Evolutionary conservation across 2,797 vertebrate genomes (phyloP).

Genomic region (Octomys mimax): DNA sequence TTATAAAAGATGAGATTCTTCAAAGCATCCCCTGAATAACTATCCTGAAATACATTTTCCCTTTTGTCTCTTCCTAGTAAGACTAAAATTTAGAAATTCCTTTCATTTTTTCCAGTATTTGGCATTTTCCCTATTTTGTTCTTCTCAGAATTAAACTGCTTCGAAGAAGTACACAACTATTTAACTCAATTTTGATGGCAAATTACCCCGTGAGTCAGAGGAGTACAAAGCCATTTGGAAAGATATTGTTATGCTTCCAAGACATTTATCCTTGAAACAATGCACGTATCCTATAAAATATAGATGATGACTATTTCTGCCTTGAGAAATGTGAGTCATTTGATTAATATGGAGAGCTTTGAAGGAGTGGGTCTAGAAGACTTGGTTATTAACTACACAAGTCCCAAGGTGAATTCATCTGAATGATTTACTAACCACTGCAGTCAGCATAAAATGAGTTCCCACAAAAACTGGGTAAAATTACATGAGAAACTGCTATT

Average conservation of each 20-base stretch:
- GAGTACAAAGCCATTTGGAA: conserved; percentile 72
- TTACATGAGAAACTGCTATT: conserved; percentile 85
- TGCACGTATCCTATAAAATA: conserved; percentile 14
- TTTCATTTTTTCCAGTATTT: conserved; percentile 25
- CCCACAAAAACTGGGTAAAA: conserved; percentile 84
- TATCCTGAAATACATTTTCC: not conserved
- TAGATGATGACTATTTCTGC: not conserved
- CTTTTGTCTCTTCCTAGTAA: not conserved
- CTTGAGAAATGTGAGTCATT: conserved; percentile 78
- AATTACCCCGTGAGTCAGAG: conserved; percentile 2
- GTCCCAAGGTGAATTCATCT: conserved; percentile 80
- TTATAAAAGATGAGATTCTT: conserved; percentile 35
- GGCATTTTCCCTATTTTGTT: conserved; percentile 46
- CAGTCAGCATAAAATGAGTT: conserved; percentile 84
- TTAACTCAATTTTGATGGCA: conserved; percentile 75
- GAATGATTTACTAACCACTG: conserved; percentile 87
- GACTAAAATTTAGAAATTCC: conserved; percentile 37
- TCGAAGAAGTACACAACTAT: conserved; percentile 75
- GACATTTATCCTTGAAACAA: conserved; percentile 53
- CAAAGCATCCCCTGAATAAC: conserved; percentile 30
- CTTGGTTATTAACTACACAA: conserved; percentile 86
- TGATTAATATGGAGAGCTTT: conserved; percentile 80
- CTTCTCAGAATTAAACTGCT: conserved; percentile 54
- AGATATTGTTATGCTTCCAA: conserved; percentile 58
- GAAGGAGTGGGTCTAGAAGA: conserved; percentile 80